Evolutionary conservation across 2,797 vertebrate genomes (phyloP).

Genomic region (Passerculus sandwichensis): DNA sequence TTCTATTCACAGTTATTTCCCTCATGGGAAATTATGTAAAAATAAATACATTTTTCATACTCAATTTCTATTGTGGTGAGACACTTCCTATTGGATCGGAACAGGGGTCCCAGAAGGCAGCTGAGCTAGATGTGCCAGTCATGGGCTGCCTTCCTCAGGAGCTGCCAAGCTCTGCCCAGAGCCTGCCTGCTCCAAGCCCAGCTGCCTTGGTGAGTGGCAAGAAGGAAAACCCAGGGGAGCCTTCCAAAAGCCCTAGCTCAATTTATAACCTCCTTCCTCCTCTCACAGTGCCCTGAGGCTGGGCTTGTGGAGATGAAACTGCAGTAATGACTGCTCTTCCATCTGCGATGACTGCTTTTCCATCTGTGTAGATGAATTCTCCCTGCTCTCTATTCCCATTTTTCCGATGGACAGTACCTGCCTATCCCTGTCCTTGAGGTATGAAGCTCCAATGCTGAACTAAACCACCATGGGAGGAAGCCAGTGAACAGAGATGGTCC

Average conservation of each 20-base stretch:
- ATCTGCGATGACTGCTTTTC: not conserved
- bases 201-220: not conserved
- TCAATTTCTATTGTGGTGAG: not conserved
- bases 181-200: not conserved
- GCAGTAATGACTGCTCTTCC: not conserved
- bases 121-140: not conserved
- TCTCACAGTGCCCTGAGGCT: not conserved
- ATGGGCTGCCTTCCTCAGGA: not conserved
- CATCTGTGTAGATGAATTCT: not conserved
- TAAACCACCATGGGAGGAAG: not conserved
- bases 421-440: fast-evolving
- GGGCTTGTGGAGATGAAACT: fast-evolving
- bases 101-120: not conserved
- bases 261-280: not conserved
- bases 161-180: not conserved
- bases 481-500: not conserved
- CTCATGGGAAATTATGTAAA: conserved; percentile 38
- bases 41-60: conserved; percentile 39
- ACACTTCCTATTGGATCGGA: not conserved
- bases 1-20: conserved; percentile 5
- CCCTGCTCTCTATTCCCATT: not conserved
- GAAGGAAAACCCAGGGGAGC: not conserved
- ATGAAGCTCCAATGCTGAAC: not conserved
- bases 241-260: not conserved
- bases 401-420: not conserved